Percentiles rank a stretch among this genome's conserved stretches.
Conservation (phyloP, 53 echinoderm and acorn worm genomes). For the Astropecten irregularis region DNA sequence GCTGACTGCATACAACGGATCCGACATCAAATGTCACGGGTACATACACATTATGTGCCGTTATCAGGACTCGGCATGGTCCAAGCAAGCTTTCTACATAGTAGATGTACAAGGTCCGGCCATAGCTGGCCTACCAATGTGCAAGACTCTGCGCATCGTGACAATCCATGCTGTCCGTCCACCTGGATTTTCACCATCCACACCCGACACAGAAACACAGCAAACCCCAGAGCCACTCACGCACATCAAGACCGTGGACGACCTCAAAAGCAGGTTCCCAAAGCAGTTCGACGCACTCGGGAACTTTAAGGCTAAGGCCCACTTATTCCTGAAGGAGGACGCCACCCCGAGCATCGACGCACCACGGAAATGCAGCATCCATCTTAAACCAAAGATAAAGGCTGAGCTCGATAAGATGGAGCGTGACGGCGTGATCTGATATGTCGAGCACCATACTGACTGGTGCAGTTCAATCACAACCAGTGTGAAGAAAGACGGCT, state of each 20-base stretch:
- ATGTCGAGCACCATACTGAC: slow-evolving; percentile 59
- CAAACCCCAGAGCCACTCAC: not conserved
- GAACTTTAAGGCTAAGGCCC: slow-evolving; percentile 42
- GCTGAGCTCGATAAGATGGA: slow-evolving; percentile 64
- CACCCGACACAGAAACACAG: not conserved
- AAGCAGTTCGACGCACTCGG: slow-evolving; percentile 57
- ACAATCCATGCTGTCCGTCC: slow-evolving; percentile 42
- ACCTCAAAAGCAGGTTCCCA: slow-evolving; percentile 22
- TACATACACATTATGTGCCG: slow-evolving; percentile 49
- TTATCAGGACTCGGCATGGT: slow-evolving; percentile 47
- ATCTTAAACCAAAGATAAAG: slow-evolving; percentile 65
- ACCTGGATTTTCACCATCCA: not conserved
- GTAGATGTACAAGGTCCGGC: slow-evolving; percentile 67
- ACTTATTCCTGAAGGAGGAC: slow-evolving; percentile 54
- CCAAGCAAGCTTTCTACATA: slow-evolving; percentile 44
- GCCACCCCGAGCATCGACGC: slow-evolving; percentile 53
- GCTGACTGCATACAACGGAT: slow-evolving; percentile 64
- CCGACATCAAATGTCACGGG: slow-evolving; percentile 58
- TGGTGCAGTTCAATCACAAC: slow-evolving; percentile 70
- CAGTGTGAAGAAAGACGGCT: slow-evolving; percentile 62
- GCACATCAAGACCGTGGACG: slow-evolving; percentile 5
- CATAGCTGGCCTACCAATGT: slow-evolving; percentile 44
- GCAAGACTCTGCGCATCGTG: slow-evolving; percentile 30
- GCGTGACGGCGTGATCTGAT: slow-evolving; percentile 48
- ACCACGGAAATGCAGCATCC: slow-evolving; percentile 58